A percentile compares a stretch with the other conserved stretches of the same genome.
These are phyloP conservation scores for Oryzias javanicus DNA, from an alignment of 2,113 vertebrate genomes.

Conservation along the genomic window DNA sequence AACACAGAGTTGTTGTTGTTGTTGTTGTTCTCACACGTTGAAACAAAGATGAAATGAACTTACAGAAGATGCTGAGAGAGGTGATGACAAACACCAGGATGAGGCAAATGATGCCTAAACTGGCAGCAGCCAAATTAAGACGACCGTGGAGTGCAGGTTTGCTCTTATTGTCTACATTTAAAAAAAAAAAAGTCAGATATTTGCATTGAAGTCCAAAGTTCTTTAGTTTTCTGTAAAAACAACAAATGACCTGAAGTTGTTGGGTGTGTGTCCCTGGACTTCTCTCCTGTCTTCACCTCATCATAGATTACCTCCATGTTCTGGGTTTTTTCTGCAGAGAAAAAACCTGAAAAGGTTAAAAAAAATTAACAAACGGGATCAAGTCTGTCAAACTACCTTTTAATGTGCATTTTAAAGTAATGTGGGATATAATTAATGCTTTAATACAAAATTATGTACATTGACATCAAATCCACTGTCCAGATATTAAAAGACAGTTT, in stretches of 20 bases:
- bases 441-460: no score
- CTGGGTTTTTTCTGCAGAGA: constrained; percentile 18
- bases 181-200: neutral
- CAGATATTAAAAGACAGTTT: no score
- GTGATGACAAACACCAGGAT: constrained; percentile 18
- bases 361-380: neutral
- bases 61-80: constrained; percentile 21
- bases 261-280: neutral
- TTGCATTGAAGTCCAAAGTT: neutral
- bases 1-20: neutral
- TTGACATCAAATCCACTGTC: no score
- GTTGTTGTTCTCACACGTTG: neutral
- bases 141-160: accelerated
- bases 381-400: no score
- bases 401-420: no score
- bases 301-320: constrained; percentile 35
- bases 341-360: neutral
- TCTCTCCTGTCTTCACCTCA: constrained; percentile 4
- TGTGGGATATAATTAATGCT: no score
- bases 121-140: neutral
- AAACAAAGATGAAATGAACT: constrained; percentile 3
- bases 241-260: constrained; percentile 25
- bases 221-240: neutral
- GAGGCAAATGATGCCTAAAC: constrained; percentile 30
- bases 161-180: constrained; percentile 2